Percentiles rank a stretch among this genome's conserved stretches.
Conservation (phyloP, 2,113 vertebrate genomes). For the Platysternon megacephalum region DNA sequence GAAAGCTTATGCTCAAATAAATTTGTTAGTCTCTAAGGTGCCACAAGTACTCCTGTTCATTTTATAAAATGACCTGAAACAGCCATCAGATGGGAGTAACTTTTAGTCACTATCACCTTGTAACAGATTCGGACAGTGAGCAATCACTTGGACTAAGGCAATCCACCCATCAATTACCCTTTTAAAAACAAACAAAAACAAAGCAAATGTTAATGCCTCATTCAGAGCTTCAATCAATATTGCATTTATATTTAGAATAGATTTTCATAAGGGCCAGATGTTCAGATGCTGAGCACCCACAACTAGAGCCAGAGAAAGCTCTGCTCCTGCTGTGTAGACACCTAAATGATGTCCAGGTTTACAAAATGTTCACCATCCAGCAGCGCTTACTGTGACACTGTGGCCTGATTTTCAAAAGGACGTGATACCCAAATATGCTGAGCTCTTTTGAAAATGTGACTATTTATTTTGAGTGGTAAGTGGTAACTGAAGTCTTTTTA, state of each 20-base stretch:
- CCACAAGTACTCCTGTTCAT: background rate
- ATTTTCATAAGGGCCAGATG: constrained; percentile 7
- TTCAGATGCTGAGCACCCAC: background rate
- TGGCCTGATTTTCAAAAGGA: background rate
- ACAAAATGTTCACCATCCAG: background rate
- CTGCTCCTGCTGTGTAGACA: background rate
- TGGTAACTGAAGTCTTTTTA: background rate
- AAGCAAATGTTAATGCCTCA: constrained; percentile 7
- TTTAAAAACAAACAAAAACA: constrained; percentile 1
- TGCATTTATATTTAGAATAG: constrained; percentile 15
- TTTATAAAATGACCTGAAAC: constrained; percentile 35
- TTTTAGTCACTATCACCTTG: constrained; percentile 16
- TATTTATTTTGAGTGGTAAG: background rate
- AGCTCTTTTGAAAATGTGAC: background rate
- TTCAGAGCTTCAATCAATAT: background rate
- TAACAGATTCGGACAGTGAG: background rate
- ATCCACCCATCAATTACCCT: background rate
- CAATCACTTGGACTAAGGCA: background rate
- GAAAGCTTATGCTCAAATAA: too few relatives aligned
- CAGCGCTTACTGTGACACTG: background rate
- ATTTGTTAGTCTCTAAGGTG: too few relatives aligned
- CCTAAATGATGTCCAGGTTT: background rate
- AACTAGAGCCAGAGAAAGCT: background rate
- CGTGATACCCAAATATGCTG: background rate
- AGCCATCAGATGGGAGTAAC: background rate